Base-by-base conservation (phyloP, 2,888 invertebrate species). In the Ennomos erosarius region DNA sequence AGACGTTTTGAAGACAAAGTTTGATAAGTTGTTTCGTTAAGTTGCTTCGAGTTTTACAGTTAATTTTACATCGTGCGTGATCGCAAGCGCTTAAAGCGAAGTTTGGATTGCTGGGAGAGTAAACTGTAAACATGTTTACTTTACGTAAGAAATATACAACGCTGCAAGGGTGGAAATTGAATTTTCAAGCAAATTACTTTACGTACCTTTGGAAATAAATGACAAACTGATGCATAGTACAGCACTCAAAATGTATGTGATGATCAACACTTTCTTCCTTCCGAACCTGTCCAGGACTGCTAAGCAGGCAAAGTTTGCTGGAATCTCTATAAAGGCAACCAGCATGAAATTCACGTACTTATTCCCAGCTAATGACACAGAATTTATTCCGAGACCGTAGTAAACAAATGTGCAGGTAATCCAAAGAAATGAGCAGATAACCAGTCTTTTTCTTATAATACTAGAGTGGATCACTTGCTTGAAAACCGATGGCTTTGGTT, bases 351-450 rank as follows among this genome's bases (percentile, higher is more conserved):
- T 97, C 9, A 95, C 78, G 77, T 97, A 97, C 74, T 95, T 95
- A 79, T 96, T 95, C 0, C 96, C 96, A 40, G 95, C 94, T 53
- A 97, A 83, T 0, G 95, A 93, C 1, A 96, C 96, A 0, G 97
- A 95, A 79, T 96, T 96, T 55, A 97, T 92, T 0, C 96, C 96
- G 10, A 97, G 82, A 0, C 97, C 97, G 70, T 96, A 97, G 77
- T 96, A 97, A 6, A 97, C 95, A 71, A 97, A 95, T 0, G 96
- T 95, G 78, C 96, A 96, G 0, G 96, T 95, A 8, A 96, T 94
- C 97, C 97, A 97, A 73, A 96, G 93, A 72, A 96, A 94, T 9
- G 95, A 95, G 68, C 96, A 96, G 55, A 94, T 94, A 0, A 94
- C 64, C 60, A 95, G 82, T 72, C 95, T 89, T 36, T 90, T 82